A percentile compares a stretch with the other conserved stretches of the same genome.
Conservation (phyloP, 1,140 invertebrate genomes). For the Drosophila trapezifrons region DNA sequence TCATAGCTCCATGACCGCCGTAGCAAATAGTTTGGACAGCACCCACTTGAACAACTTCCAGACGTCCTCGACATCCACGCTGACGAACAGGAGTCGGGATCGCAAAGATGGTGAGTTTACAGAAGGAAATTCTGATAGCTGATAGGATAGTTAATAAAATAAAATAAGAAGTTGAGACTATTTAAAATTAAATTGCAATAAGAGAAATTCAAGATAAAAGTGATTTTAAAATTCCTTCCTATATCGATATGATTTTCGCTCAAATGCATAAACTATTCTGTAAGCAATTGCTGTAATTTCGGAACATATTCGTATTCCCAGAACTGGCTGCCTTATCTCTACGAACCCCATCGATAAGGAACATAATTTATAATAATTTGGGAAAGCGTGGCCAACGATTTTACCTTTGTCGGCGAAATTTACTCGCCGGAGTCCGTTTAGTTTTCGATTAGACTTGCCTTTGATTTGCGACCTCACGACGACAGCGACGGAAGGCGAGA, state of each 20-base stretch:
- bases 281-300: not conserved
- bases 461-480: constrained; percentile 79
- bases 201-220: not conserved
- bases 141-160: not conserved
- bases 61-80: constrained; percentile 85
- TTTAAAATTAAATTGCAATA: no score
- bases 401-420: constrained; percentile 79
- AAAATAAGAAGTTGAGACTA: no score
- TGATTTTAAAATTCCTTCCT: not conserved
- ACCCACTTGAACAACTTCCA: constrained; percentile 86
- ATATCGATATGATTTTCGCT: not conserved
- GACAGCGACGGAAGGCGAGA: constrained; percentile 41
- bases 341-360: constrained; percentile 56
- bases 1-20: constrained; percentile 88
- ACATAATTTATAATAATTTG: constrained; percentile 83
- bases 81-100: constrained; percentile 87
- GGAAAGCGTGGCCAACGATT: constrained; percentile 69
- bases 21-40: constrained; percentile 87
- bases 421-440: constrained; percentile 73
- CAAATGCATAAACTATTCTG: not conserved
- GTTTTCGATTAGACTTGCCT: constrained; percentile 80
- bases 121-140: no score
- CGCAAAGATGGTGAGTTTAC: constrained; percentile 87
- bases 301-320: constrained; percentile 2
- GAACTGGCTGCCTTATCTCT: constrained; percentile 35